These are phyloP conservation scores for Lepidurus couesii DNA, from an alignment of 1,140 invertebrate genomes.

Conservation along the genomic window DNA sequence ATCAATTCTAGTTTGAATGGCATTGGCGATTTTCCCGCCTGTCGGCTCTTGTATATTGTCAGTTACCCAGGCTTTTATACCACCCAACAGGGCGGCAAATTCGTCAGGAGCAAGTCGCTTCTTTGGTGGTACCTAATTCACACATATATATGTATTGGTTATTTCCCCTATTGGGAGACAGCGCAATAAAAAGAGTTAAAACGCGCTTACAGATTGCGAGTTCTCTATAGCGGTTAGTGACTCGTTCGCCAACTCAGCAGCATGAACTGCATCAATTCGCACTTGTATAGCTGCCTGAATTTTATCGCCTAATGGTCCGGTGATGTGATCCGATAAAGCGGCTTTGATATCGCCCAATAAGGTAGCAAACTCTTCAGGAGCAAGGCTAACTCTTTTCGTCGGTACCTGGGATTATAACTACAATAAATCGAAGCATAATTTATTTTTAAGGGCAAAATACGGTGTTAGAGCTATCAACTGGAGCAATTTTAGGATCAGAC, in stretches of 20 bases:
- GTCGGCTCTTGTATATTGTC: not conserved
- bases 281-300: not conserved
- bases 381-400: not conserved
- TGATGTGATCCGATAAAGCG: not conserved
- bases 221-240: not conserved
- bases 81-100: not conserved
- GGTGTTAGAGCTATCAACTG: not conserved
- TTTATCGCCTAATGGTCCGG: not conserved
- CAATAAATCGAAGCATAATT: not conserved
- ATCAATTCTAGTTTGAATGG: not conserved
- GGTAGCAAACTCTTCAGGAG: conserved; percentile 13
- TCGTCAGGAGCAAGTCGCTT: conserved; percentile 9
- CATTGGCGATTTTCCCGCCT: not conserved
- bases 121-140: not conserved
- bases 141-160: not conserved
- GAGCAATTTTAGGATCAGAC: not conserved
- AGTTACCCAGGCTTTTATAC: not conserved
- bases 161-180: not conserved
- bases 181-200: not conserved
- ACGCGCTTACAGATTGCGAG: not conserved
- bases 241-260: not conserved
- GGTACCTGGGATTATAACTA: not conserved
- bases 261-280: not conserved
- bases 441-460: not conserved
- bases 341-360: conserved; percentile 5